A percentile compares a stretch with the other conserved stretches of the same genome.
Conservation (phyloP, 2,797 vertebrate genomes). For the Clarias pachynema region DNA sequence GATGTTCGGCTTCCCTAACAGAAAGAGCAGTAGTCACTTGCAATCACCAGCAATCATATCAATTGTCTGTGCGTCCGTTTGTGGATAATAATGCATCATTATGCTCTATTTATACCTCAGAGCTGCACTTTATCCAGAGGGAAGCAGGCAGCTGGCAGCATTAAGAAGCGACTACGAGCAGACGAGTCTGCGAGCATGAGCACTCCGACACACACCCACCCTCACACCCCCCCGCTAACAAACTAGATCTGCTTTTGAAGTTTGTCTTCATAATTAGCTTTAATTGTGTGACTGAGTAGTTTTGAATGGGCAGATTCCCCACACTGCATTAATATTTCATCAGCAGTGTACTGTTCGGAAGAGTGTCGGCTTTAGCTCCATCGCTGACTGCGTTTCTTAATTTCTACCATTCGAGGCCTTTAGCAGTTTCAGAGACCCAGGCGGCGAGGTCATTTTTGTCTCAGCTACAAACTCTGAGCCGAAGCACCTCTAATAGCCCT, state of each 20-base stretch:
- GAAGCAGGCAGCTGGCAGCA: constrained; percentile 46
- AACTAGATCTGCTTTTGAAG: constrained; percentile 49
- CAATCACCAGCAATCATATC: constrained; percentile 60
- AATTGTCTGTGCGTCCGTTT: constrained; percentile 51
- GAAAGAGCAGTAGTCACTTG: constrained; percentile 44
- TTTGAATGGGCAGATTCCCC: constrained; percentile 44
- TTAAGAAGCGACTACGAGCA: constrained; percentile 41
- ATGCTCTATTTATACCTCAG: constrained; percentile 50
- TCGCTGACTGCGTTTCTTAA: constrained; percentile 27
- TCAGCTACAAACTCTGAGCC: constrained; percentile 18
- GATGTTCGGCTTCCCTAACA: constrained; percentile 38
- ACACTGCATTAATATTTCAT: constrained; percentile 57
- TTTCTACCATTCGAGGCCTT: constrained; percentile 30
- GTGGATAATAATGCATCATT: constrained; percentile 51
- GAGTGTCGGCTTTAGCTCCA: constrained; percentile 40
- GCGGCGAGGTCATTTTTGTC: constrained; percentile 19
- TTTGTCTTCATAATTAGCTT: constrained; percentile 62
- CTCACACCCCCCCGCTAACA: background rate
- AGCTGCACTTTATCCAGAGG: constrained; percentile 27
- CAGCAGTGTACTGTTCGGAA: constrained; percentile 43
- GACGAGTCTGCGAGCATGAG: constrained; percentile 37
- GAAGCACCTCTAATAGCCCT: constrained; percentile 49
- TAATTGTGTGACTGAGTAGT: constrained; percentile 58
- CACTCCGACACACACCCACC: constrained; percentile 12
- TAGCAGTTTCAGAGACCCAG: constrained; percentile 30